A percentile compares a stretch with the other conserved stretches of the same genome.
phyloP scores from a whole-genome alignment of 92 coral and sea anemone species.

The Bergia sp. region DNA sequence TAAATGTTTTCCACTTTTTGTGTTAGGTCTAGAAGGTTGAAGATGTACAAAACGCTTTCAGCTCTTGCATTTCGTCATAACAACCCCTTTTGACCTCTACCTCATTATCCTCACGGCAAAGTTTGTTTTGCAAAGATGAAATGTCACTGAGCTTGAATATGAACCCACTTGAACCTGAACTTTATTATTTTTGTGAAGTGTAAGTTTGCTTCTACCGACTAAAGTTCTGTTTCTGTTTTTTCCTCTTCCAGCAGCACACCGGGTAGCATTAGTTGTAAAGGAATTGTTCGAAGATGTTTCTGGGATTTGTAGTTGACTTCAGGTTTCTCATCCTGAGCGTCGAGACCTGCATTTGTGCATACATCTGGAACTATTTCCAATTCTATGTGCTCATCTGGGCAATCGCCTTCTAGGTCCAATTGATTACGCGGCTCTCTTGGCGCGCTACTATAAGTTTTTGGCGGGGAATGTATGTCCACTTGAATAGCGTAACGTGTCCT shows the following conservation, averaged over 20 bases:
- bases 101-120: too few relatives aligned
- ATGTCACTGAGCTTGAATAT: neutral
- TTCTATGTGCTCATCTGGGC: neutral
- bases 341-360: neutral
- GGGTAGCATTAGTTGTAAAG: slow-evolving; percentile 16
- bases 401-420: neutral
- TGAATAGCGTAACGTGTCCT: neutral
- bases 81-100: neutral
- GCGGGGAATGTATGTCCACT: slow-evolving; percentile 22
- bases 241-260: neutral
- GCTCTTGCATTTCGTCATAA: neutral
- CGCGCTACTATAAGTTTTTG: neutral
- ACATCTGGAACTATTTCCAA: neutral
- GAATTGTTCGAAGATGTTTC: slow-evolving; percentile 14
- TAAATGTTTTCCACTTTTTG: too few relatives aligned
- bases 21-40: too few relatives aligned
- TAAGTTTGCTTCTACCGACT: neutral
- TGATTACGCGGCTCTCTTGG: neutral
- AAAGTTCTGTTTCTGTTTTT: neutral
- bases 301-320: neutral
- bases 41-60: neutral
- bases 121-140: neutral
- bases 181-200: neutral
- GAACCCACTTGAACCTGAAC: neutral
- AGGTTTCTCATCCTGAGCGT: neutral